Evolutionary conservation across 1,140 invertebrate genomes (phyloP), one percentile per base, ranked within the genome.

Genomic region (Cataglyphis hispanica): DNA sequence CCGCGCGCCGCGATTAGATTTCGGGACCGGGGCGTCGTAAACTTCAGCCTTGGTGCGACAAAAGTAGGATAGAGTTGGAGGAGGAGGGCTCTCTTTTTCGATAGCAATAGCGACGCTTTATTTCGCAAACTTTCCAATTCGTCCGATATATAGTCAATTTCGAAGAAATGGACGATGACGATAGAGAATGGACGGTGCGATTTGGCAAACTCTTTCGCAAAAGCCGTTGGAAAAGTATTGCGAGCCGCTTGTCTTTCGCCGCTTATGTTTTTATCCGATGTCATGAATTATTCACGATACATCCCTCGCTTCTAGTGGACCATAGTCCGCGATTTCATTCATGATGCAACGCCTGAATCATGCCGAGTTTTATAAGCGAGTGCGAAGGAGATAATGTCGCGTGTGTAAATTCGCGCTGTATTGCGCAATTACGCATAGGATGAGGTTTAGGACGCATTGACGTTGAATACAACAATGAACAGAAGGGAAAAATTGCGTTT

Each of bases 211-310:
- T 10, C 7, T 43, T 60, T 72, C 25, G 78, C 37, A 34, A 61
- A 74, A 27, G 53, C 56, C 66, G 34, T 22, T 25, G 31, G 46
- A 72, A 70, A 64, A 50, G 27, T 34, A 58, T 70, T 22, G 78
- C 37, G 37, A 34, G n/a, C 1, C 67, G 61, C 43, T 74, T 60
- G 78, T 83, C 66, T 74, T 83, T 83, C 31, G 78, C 53, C 78
- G 37, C 70, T 85, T 85, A 78, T 56, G 72, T 58, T 85, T 69
- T 70, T 69, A 85, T 69, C 60, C 76, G 63, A 69, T 16, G 64
- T 60, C 75, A 85, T 85, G 84, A 81, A 85, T 85, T 70, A 85
- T 85, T 85, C 84, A 85, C 63, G 16, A 31, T 85, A 69, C 84
- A 80, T 85, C 77, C 66, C 84, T 81, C 77, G 53, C 84, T 43